Conservation (phyloP, 2,113 vertebrate species). For the Acrocephalus kingi region DNA sequence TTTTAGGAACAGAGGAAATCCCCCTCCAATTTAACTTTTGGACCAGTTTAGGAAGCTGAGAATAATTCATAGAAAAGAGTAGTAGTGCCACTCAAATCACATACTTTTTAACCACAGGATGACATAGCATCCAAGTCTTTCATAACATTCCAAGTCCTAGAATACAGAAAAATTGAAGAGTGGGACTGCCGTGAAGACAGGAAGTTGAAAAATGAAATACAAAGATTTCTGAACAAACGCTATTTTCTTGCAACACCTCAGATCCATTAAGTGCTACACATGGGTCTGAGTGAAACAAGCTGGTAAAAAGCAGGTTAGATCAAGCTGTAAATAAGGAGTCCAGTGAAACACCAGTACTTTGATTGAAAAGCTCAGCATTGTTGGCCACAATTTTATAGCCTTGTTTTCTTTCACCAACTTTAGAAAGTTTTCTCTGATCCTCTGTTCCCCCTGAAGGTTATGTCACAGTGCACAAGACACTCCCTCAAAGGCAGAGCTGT, state of each 20-base stretch:
- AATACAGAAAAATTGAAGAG: neutral
- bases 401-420: neutral
- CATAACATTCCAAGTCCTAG: neutral
- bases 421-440: neutral
- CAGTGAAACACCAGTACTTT: neutral
- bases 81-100: neutral
- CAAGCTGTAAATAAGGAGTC: neutral
- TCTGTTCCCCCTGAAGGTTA: accelerated
- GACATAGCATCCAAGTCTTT: neutral
- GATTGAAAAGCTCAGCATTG: neutral
- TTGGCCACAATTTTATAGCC: neutral
- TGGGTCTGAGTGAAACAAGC: neutral
- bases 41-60: neutral
- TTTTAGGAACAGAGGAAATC: neutral
- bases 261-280: neutral
- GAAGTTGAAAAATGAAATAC: neutral
- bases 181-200: neutral
- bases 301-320: neutral
- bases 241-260: neutral
- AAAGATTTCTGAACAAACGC: neutral
- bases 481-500: neutral
- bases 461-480: neutral
- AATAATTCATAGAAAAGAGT: neutral
- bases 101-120: neutral
- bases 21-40: neutral